Conservation (phyloP, 2,888 invertebrate genomes). For the Ptycholaimellus sp. region DNA sequence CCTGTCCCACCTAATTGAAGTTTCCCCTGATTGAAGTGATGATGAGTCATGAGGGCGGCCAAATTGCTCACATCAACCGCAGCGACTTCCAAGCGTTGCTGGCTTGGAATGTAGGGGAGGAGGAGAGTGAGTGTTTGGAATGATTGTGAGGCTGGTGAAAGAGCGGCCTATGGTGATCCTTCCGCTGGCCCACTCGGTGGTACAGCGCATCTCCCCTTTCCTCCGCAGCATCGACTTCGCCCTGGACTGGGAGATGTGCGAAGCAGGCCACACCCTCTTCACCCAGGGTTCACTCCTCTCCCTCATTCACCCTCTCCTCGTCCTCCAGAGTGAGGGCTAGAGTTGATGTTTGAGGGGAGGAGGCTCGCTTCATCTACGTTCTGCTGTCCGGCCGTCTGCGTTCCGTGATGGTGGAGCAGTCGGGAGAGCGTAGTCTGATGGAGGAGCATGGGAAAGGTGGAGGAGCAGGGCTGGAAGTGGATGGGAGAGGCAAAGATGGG, state of each 20-base stretch:
- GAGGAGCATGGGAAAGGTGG: conserved; percentile 96
- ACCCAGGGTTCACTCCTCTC: conserved; percentile 27
- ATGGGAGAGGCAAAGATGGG: no score
- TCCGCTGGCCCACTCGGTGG: conserved; percentile 69
- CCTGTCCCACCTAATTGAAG: no score
- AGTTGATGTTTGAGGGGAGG: no score
- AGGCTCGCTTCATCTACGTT: conserved; percentile 82
- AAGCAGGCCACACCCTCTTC: conserved; percentile 84
- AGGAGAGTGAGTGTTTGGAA: no score
- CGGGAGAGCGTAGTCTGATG: no score
- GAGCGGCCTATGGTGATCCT: conserved; percentile 60
- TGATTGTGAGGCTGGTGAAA: conserved; percentile 41
- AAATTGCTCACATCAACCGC: no score
- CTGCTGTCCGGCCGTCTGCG: conserved; percentile 82
- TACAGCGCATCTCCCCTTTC: conserved; percentile 67
- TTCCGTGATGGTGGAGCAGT: conserved; percentile 64
- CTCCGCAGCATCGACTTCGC: conserved; percentile 69
- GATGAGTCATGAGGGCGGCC: no score
- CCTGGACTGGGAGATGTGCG: conserved; percentile 59
- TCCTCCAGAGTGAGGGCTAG: no score
- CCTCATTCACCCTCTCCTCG: no score
- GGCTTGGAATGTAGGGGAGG: no score
- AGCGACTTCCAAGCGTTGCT: no score
- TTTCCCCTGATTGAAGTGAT: no score
- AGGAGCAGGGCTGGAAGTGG: conserved; percentile 67